Evolutionary conservation across 1,140 invertebrate species (phyloP).

Genomic region (Procambarus virginalis): DNA sequence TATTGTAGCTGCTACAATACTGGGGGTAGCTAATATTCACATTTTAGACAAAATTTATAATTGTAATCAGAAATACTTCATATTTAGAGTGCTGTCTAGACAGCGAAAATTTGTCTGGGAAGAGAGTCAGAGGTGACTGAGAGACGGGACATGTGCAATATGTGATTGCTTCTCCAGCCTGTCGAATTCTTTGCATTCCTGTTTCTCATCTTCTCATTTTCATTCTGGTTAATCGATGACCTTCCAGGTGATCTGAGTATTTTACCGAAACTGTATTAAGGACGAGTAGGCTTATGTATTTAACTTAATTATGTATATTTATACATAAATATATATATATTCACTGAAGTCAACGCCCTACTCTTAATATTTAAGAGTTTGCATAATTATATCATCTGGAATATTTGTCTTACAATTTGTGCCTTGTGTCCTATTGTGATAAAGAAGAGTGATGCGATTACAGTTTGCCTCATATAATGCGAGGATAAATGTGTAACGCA

Average conservation of each 20-base stretch:
- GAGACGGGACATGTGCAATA: neutral
- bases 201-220: neutral
- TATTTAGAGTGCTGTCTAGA: neutral
- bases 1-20: too few species aligned
- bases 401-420: too few species aligned
- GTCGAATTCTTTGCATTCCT: neutral
- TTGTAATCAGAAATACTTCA: neutral
- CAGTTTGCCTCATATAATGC: neutral
- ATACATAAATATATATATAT: neutral
- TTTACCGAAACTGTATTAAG: neutral
- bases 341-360: neutral
- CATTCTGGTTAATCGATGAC: neutral
- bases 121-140: neutral
- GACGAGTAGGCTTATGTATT: too few species aligned
- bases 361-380: too few species aligned
- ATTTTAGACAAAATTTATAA: neutral
- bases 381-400: too few species aligned
- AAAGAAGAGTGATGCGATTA: neutral
- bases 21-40: too few species aligned
- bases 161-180: conserved; percentile 7
- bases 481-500: neutral
- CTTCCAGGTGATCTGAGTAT: neutral
- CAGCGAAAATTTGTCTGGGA: neutral
- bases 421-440: neutral
- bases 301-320: too few species aligned